Percentiles rank a stretch among this genome's conserved stretches.
phyloP scores from a whole-genome alignment of 2,113 vertebrate genomes.

The Vulpes ferrilata region DNA sequence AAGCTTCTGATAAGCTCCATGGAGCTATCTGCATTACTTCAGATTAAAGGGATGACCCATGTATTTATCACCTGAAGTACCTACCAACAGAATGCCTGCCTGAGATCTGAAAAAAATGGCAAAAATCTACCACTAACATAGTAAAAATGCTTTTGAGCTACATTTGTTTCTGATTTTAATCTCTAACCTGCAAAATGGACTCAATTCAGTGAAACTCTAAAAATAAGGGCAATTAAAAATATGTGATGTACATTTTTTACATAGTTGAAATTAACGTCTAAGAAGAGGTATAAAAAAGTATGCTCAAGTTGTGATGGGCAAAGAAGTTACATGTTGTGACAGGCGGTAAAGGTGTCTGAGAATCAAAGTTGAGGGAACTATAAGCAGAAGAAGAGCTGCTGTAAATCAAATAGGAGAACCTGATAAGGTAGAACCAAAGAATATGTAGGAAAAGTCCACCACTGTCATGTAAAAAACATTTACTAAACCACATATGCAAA shows the following conservation, averaged over 20 bases:
- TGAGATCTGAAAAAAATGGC: constrained; percentile 26
- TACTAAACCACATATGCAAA: constrained; percentile 10
- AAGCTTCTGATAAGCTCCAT: constrained; percentile 5
- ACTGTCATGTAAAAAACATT: neutral
- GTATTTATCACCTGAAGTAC: neutral
- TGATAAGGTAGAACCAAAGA: neutral
- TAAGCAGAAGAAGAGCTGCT: neutral
- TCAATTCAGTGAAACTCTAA: constrained; percentile 48
- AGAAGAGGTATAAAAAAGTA: constrained; percentile 32
- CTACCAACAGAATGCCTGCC: neutral
- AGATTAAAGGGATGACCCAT: neutral
- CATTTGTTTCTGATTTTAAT: constrained; percentile 47
- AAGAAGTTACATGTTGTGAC: neutral
- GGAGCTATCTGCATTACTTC: neutral
- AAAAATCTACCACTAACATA: neutral
- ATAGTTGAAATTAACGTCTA: constrained; percentile 48
- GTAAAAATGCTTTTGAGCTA: constrained; percentile 1
- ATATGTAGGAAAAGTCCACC: neutral
- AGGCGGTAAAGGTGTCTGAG: neutral
- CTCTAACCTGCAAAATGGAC: neutral
- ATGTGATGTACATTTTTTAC: neutral
- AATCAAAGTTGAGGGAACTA: neutral
- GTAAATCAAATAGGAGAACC: neutral
- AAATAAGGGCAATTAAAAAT: constrained; percentile 50
- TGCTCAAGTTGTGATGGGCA: neutral